Percentiles rank a stretch among this genome's conserved stretches.
phyloP scores from a whole-genome alignment of 1,140 invertebrate genomes.

The Agraylea sexmaculata region DNA sequence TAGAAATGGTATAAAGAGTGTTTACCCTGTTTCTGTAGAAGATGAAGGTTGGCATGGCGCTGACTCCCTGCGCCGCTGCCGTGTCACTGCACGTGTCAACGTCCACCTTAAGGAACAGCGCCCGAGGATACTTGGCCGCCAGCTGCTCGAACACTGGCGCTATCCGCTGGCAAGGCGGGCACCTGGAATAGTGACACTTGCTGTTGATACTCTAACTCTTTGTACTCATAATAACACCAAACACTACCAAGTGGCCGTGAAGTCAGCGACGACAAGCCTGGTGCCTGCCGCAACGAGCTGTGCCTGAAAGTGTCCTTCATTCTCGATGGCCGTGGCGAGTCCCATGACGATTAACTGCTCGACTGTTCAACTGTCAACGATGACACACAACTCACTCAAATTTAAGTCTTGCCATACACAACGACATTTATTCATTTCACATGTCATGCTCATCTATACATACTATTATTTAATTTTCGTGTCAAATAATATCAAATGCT shows the following conservation, averaged over 20 bases:
- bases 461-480: no score
- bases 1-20: no score
- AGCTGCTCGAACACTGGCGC: slow-evolving; percentile 82
- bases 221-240: not conserved
- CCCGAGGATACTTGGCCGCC: slow-evolving; percentile 73
- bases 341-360: no score
- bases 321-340: slow-evolving; percentile 36
- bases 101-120: slow-evolving; percentile 91
- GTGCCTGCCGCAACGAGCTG: slow-evolving; percentile 69
- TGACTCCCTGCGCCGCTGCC: slow-evolving; percentile 73
- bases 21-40: slow-evolving; percentile 78
- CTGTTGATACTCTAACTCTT: no score
- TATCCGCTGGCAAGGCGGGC: slow-evolving; percentile 88
- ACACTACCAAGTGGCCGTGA: slow-evolving; percentile 75
- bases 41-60: slow-evolving; percentile 96
- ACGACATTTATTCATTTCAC: no score
- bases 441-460: no score
- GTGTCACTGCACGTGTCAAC: slow-evolving; percentile 82
- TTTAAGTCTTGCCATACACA: no score
- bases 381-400: no score
- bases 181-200: no score
- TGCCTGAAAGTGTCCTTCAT: slow-evolving; percentile 71
- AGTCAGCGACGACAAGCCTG: slow-evolving; percentile 90
- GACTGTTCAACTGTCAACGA: no score
- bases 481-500: no score